phyloP scores from a whole-genome alignment of 2,888 invertebrate genomes.

The Brachyopa scutellaris region DNA sequence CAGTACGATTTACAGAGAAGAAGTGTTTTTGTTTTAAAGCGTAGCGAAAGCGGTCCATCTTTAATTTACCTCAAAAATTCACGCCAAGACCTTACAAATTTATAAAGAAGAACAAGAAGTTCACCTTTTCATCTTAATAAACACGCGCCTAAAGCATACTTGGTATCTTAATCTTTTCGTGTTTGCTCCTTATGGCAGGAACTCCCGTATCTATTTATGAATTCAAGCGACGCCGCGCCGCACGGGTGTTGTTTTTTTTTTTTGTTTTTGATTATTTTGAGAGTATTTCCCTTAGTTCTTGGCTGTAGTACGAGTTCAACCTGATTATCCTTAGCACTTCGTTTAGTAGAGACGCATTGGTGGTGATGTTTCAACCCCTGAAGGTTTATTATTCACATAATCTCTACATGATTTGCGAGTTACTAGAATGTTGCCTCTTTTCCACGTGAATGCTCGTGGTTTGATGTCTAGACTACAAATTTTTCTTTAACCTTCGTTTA shows the following conservation, averaged over 20 bases:
- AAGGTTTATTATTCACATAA: not conserved
- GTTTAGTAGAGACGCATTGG: not conserved
- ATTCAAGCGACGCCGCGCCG: not conserved
- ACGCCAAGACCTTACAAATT: too few species aligned
- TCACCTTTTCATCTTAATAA: not conserved
- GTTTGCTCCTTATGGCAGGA: not conserved
- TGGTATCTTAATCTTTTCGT: not conserved
- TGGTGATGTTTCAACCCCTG: not conserved
- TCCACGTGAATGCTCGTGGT: not conserved
- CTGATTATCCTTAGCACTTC: not conserved
- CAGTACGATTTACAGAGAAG: not conserved
- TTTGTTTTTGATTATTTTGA: too few species aligned
- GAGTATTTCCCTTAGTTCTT: not conserved
- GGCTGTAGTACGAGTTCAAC: not conserved
- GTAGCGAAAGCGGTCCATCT: too few species aligned
- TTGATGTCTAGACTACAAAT: conserved; percentile 13
- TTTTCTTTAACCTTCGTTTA: not conserved
- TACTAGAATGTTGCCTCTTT: not conserved
- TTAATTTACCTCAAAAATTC: too few species aligned
- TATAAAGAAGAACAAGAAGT: not conserved
- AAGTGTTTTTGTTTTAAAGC: not conserved
- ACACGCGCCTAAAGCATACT: not conserved
- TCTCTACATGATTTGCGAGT: not conserved
- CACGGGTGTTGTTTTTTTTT: not conserved
- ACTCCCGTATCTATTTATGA: not conserved